These are phyloP conservation scores for Listronotus oregonensis DNA, from an alignment of 1,140 invertebrate genomes.

Conservation along the genomic window DNA sequence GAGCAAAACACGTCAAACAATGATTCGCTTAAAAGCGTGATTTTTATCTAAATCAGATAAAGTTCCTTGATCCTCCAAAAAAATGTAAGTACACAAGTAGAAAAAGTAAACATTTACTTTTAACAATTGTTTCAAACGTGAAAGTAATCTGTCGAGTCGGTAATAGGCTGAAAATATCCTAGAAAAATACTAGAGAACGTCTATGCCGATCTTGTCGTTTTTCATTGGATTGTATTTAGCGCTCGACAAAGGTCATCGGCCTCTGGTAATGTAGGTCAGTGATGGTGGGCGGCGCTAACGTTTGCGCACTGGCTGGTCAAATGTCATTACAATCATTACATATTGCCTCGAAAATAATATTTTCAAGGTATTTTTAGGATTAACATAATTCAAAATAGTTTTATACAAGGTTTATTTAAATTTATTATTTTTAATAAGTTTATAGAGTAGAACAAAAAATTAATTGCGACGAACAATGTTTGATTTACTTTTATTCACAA, in stretches of 20 bases:
- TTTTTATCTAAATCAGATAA: conserved; percentile 25
- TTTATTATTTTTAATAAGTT: too few species aligned
- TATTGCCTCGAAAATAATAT: conserved; percentile 10
- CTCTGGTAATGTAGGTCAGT: conserved; percentile 55
- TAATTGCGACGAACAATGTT: too few species aligned
- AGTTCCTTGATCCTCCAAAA: conserved; percentile 34
- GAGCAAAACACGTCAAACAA: too few species aligned
- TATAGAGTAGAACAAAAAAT: too few species aligned
- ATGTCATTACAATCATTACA: conserved; percentile 43
- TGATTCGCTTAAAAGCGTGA: too few species aligned
- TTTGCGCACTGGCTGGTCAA: conserved; percentile 44
- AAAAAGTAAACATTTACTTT: background rate
- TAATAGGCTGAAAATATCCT: conserved; percentile 17
- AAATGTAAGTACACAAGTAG: conserved; percentile 40
- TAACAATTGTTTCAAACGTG: background rate
- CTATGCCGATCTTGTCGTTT: conserved; percentile 31
- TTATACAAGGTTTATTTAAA: too few species aligned
- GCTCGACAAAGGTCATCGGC: conserved; percentile 47
- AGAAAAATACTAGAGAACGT: conserved; percentile 22
- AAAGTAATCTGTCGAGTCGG: background rate
- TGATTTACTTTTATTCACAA: too few species aligned
- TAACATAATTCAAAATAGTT: background rate
- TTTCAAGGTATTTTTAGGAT: conserved; percentile 30
- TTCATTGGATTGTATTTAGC: conserved; percentile 44
- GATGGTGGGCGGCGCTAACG: conserved; percentile 52